phyloP scores from a whole-genome alignment of 2,888 invertebrate genomes.

The Aporophyla nigra region DNA sequence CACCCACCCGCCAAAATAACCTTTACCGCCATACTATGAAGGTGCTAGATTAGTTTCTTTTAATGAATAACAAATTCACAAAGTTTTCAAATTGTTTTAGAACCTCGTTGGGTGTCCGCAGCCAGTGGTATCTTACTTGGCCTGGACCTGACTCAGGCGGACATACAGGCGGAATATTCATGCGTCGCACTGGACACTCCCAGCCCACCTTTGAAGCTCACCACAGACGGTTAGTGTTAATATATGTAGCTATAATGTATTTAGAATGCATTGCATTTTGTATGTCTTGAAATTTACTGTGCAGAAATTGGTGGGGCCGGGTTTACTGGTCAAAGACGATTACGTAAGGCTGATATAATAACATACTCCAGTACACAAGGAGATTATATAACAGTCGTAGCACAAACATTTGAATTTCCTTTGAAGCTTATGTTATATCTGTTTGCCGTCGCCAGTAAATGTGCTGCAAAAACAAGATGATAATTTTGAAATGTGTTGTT shows the following conservation, averaged over 20 bases:
- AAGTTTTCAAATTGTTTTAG: constrained; percentile 70
- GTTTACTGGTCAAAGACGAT: constrained; percentile 5
- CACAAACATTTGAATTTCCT: constrained; percentile 1
- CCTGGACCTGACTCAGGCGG: constrained; percentile 85
- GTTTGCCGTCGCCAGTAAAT: background rate
- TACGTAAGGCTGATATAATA: constrained; percentile 2
- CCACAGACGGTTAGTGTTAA: constrained; percentile 83
- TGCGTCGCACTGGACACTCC: constrained; percentile 84
- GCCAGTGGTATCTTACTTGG: constrained; percentile 84
- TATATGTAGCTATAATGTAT: constrained; percentile 25
- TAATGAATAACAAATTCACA: background rate
- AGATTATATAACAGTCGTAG: constrained; percentile 1
- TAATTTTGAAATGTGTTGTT: constrained; percentile 7
- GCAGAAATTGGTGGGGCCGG: constrained; percentile 6
- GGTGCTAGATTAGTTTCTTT: background rate
- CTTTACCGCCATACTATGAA: background rate
- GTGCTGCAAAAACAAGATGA: background rate
- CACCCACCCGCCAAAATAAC: background rate
- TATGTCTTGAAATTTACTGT: constrained; percentile 33
- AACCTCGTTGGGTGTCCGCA: constrained; percentile 86
- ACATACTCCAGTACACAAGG: background rate
- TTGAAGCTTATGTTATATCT: background rate
- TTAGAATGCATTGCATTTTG: constrained; percentile 28
- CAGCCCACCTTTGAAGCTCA: constrained; percentile 82
- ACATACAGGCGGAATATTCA: constrained; percentile 86